Evolutionary conservation across 2,797 vertebrate species (phyloP).

Genomic region (Lithobates sylvaticus): DNA sequence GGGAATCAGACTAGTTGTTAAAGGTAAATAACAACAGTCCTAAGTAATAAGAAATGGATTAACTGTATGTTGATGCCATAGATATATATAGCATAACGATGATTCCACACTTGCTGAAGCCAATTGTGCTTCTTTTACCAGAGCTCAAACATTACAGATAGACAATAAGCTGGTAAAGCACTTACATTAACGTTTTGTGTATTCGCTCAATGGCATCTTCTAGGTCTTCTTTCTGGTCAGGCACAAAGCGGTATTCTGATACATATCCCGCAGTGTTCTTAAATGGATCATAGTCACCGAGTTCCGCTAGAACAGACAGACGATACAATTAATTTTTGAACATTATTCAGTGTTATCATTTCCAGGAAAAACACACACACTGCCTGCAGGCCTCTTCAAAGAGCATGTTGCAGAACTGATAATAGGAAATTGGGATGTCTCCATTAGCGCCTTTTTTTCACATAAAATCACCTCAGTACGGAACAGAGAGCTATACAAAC

Average conservation of each 20-base stretch:
- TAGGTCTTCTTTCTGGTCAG: constrained; percentile 88
- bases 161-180: constrained; percentile 5
- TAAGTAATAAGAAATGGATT: not conserved
- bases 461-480: not conserved
- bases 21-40: too few relatives aligned
- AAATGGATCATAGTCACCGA: constrained; percentile 87
- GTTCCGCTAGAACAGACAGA: constrained; percentile 78
- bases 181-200: constrained; percentile 89
- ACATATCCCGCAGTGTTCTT: constrained; percentile 84
- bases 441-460: not conserved
- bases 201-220: constrained; percentile 85
- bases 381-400: not conserved
- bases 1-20: too few relatives aligned
- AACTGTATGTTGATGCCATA: too few relatives aligned
- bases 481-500: not conserved
- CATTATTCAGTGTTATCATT: not conserved
- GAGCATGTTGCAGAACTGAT: not conserved
- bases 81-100: not conserved
- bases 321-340: constrained; percentile 12
- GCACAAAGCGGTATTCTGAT: constrained; percentile 87
- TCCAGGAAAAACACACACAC: not conserved
- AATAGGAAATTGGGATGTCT: constrained; percentile 1
- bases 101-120: not conserved
- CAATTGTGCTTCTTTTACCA: not conserved
- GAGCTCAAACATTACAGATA: not conserved